Base-by-base conservation (phyloP, 1,140 invertebrate species). In the Drosophila navojoa region DNA sequence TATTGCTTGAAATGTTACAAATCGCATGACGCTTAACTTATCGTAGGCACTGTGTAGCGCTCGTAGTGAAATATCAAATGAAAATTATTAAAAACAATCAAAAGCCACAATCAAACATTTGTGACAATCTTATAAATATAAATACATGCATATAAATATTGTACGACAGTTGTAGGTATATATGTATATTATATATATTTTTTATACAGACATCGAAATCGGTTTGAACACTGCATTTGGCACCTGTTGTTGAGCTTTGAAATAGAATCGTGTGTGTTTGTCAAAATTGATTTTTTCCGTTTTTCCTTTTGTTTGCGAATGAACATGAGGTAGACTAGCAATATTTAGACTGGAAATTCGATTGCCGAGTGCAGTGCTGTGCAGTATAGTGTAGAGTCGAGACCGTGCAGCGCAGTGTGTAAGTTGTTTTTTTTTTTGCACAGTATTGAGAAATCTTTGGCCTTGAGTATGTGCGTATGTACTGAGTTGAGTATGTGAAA, bases 401-500 rank as follows among this genome's bases (percentile, higher is more conserved):
- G 32, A 32, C 35, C 11, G 11, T 44, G 47, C 44, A 38, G 35
- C 55, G 63, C 70, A 42, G 38, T n/a, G 54, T 64, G 45, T 75
- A 79, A 44, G 19, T 76, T 22, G 2, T 22, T 22, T 76, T 63
- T 79, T 22, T 22, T 76, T 63, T 79, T 72, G 64, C 69, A 68
- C 71, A 69, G 61, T 73, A 71, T 86, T 80, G 76, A 86, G 85
- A 90, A 80, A 86, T 90, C 89, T 90, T 90, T 90, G 89, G 89
- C 89, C 82, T 90, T 81, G 78, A 79, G 85, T 90, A 75, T 71
- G 68, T 54, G 71, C 53, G 53, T 22, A 38, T 71, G 38, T 49
- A 57, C 44, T 54, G 45, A 72, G 53, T 60, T 54, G 45, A 72
- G 50, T 60, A 45, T 45, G 27, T n/a, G 19, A 10, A 40, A 69